Evolutionary conservation across 2,797 vertebrate species (phyloP), one percentile per base, ranked within the genome.

Genomic region (Karalla daura): DNA sequence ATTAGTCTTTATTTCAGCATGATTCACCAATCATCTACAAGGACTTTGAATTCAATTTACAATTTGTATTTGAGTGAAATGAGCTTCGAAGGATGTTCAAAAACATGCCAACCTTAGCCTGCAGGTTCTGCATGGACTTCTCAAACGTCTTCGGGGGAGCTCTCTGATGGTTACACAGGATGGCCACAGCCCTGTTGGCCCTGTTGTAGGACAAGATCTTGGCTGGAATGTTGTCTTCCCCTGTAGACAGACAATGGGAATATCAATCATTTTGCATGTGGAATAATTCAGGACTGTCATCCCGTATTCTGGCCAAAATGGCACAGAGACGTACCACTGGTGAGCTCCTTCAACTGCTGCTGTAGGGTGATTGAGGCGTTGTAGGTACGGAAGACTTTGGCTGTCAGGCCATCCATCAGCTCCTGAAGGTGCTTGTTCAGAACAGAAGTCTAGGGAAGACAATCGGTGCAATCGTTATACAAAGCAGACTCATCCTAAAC

Each of bases 141-240:
- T 99, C 97, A 35, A 98, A 99, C 9, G 97, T 99, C 92, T 99
- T 99, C 10, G 97, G 97, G 20, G 96, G 95, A 63, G 97, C 97
- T 85, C 97, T 96, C 93, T 99, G 97, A 92, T 99, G 97, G 95
- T 99, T 99, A 91, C 97, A 99, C 84, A 99, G 92, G 83, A 99
- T 98, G 68, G 97, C 97, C 88, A 99, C 97, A 41, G 97, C 97
- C 90, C 97, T 91, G 93, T 99, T 99, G 88, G 97, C 97, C 90
- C 97, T 95, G 86, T 99, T 99, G 68, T 99, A 99, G 78, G 97
- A 99, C 33, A 99, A 90, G 89, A 99, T 97, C 93, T 99, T 99
- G 10, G 97, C 97, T 63, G 97, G 93, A 88, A 98, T 79, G 72
- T 98, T 99, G 41, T 98, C 97, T 5, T 97, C 97, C 55, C 88